These are phyloP conservation scores for Spodoptera littoralis DNA, from an alignment of 2,888 invertebrate genomes.

Conservation along the genomic window DNA sequence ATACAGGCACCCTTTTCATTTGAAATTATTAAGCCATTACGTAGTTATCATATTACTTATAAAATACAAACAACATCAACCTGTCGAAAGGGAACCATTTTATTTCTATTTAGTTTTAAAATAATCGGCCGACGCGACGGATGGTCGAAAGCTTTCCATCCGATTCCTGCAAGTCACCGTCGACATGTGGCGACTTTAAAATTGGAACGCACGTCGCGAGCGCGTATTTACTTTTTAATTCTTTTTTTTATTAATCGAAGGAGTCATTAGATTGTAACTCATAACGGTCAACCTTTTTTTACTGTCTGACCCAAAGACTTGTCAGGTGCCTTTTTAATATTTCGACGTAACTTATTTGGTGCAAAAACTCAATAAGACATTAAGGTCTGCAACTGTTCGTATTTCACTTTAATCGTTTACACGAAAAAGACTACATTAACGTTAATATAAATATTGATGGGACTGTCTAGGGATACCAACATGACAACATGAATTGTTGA, in stretches of 20 bases:
- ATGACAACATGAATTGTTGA: constrained; percentile 34
- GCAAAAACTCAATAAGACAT: constrained; percentile 69
- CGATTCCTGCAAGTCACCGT: constrained; percentile 79
- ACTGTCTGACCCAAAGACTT: constrained; percentile 61
- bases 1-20: constrained; percentile 9
- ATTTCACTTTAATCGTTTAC: constrained; percentile 54
- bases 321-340: constrained; percentile 76
- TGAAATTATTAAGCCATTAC: constrained; percentile 48
- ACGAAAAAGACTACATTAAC: constrained; percentile 38
- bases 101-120: constrained; percentile 60
- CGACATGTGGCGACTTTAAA: constrained; percentile 84
- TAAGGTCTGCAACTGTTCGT: constrained; percentile 66
- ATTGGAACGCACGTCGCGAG: constrained; percentile 76
- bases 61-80: constrained; percentile 59
- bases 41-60: constrained; percentile 56
- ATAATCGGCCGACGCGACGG: constrained; percentile 57
- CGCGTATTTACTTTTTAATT: constrained; percentile 77
- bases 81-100: constrained; percentile 59
- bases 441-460: constrained; percentile 61
- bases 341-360: constrained; percentile 69
- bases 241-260: constrained; percentile 75
- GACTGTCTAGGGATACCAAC: constrained; percentile 57
- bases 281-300: constrained; percentile 83
- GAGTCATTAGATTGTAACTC: constrained; percentile 84
- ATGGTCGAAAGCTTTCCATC: constrained; percentile 53